phyloP scores from a whole-genome alignment of 2,113 vertebrate species.

The Hymenochirus boettgeri region DNA sequence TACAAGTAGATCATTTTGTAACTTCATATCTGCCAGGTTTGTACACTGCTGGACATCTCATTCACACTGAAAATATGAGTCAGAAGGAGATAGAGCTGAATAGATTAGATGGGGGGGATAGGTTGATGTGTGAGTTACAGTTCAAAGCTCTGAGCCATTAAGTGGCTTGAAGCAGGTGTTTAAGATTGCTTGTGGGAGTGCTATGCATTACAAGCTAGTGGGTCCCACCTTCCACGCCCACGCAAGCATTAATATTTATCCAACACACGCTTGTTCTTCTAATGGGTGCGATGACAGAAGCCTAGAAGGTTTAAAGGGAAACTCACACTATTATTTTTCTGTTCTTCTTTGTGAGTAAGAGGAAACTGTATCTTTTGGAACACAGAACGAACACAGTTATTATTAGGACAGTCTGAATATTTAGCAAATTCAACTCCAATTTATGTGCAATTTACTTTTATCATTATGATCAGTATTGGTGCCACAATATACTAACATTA shows the following conservation, averaged over 20 bases:
- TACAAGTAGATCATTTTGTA: neutral
- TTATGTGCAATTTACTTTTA: too few species aligned
- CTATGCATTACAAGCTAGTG: neutral
- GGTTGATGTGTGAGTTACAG: neutral
- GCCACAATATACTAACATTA: too few species aligned
- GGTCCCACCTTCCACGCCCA: neutral
- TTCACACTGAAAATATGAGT: neutral
- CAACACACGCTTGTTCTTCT: neutral
- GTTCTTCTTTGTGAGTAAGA: too few species aligned
- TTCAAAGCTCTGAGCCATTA: neutral
- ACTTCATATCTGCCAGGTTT: neutral
- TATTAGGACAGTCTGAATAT: too few species aligned
- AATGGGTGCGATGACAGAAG: neutral
- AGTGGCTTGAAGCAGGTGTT: conserved; percentile 2
- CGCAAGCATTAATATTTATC: neutral
- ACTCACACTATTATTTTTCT: neutral
- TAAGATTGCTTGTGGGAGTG: neutral
- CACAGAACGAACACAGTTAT: too few species aligned
- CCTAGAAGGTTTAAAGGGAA: neutral
- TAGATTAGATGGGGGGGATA: neutral
- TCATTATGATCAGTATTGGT: too few species aligned
- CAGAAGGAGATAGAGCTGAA: neutral
- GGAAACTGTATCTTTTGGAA: too few species aligned
- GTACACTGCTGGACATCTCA: neutral
- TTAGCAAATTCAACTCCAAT: too few species aligned